Conservation (phyloP, 2,113 vertebrate genomes). For the Oreochromis niloticus region DNA sequence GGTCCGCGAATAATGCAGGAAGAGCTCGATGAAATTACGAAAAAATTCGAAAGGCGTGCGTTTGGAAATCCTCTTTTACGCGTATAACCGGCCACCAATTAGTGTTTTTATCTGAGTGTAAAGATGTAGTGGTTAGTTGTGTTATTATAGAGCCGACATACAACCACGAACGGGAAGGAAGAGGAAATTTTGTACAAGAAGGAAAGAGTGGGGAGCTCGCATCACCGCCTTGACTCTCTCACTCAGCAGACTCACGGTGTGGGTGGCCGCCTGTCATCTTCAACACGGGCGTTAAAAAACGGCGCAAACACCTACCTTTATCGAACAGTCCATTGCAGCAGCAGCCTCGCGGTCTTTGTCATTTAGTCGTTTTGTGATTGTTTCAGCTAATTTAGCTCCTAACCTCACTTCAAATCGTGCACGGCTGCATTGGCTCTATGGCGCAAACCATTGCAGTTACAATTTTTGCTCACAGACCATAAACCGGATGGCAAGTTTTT, state of each 20-base stretch:
- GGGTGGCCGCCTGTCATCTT: conserved; percentile 63
- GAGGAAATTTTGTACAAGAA: conserved; percentile 88
- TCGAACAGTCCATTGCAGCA: conserved; percentile 80
- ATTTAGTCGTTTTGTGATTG: conserved; percentile 56
- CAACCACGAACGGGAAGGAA: conserved; percentile 89
- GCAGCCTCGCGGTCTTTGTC: conserved; percentile 54
- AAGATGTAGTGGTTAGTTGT: conserved; percentile 79
- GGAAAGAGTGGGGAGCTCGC: conserved; percentile 85
- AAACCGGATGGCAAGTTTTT: conserved; percentile 73
- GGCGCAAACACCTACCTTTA: conserved; percentile 74
- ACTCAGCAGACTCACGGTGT: conserved; percentile 55
- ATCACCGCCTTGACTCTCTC: conserved; percentile 76
- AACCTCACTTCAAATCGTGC: conserved; percentile 58
- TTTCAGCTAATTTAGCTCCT: conserved; percentile 11
- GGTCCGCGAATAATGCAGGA: neutral
- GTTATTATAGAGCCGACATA: conserved; percentile 85
- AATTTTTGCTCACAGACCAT: conserved; percentile 69
- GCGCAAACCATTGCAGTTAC: conserved; percentile 73
- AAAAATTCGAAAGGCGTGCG: neutral
- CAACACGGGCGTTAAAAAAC: conserved; percentile 21
- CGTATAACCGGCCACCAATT: conserved; percentile 51
- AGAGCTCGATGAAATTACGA: neutral
- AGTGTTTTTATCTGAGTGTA: conserved; percentile 67
- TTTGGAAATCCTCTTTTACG: conserved; percentile 6
- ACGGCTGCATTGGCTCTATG: conserved; percentile 66